Evolutionary conservation across 2,797 vertebrate species (phyloP), one percentile per base, ranked within the genome.

Genomic region (Gymnocypris eckloni): DNA sequence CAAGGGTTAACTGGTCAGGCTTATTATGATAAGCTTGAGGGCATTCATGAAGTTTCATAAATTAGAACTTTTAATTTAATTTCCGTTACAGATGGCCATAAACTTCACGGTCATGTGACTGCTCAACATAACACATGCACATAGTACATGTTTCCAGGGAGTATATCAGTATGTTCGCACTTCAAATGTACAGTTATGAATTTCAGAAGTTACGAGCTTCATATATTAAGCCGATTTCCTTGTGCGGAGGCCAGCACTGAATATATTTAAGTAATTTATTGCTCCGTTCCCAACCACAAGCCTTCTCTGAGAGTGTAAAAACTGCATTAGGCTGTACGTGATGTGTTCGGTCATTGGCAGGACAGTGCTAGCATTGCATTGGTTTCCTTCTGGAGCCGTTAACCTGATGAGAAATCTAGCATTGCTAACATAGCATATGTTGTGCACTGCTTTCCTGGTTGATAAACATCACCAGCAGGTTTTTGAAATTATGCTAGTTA

Each of bases 161-260:
- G 81, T 45, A 52, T 33, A 72, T 82, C 54, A 75, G 45, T 33
- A 61, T 72, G 13, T 76, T 75, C 15, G 10, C 37, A 56, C 79
- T 71, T 54, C 22, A 18, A 25, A 39, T 43, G 67, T 41, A 25
- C 25, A 64, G 41, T 61, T 64, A 83, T 64, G 54, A 48, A 56
- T 64, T 83, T 81, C 10, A 67, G 25, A 80, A 48, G 61, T 67
- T 80, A 80, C 22, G 79, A 80, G 61, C 59, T 67, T 67, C 64
- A 79, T 64, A 59, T 41, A 71, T 72, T 82, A 41, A 70, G 79
- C 20, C 79, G 13, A 70, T 70, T 69, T 81, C 79, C 79, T 67
- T 50, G 25, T 67, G 43, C 10, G 1, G 61, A 80, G 16, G 59
- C 28, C 79, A 80, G 61, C 16, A 54, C 20, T 81, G 33, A 69